Base-by-base conservation (phyloP, 2,113 vertebrate species). In the Thomomys bottae region DNA sequence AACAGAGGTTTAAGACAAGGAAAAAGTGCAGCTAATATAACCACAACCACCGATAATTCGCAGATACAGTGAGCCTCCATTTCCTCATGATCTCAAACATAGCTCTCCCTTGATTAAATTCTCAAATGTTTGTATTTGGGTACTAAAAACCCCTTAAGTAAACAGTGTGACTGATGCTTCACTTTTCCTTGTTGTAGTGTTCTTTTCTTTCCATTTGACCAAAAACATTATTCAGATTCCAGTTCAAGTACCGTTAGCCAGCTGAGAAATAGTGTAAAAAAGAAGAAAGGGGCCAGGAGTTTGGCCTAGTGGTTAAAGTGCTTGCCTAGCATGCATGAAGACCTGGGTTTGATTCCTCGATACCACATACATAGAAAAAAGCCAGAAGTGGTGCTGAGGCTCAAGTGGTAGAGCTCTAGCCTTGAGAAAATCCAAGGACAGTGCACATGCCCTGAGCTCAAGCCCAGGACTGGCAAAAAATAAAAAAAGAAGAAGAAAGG, bases 1-100 rank as follows among this genome's bases (percentile, higher is more conserved):
- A 91, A 88, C 82, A 95, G 73, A 90, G 78, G 64, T 90, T 93
- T 77, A 88, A 92, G 85, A 84, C 67, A 88, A 90, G 80, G 93
- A 81, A 90, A 94, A 88, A 94, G 42, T 81, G 30, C 85, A 76
- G 14, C 7, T 54, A 23, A 8, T 14, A n/a, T 15, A 54, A 54
- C 49, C 66, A 76, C 54, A 86, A 36, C 66, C 66, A 92, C 83
- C 86, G 83, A 91, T 77, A 73, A 75, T 77, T 90, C 92, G 34
- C 88, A 93, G 75, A 82, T 91, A 70, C 80, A 94, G 61, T 90
- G 26, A 57, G 32, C 92, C 9, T 96, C 32, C 70, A 49, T 95
- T 93, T 92, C 83, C 87, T 90, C 40, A 45, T 86, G 86, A 90
- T 30, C 32, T 95, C n/a, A 84, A 66, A 49, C 88, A 84, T 82